These are phyloP conservation scores for Scalopus aquaticus DNA, from an alignment of 2,113 vertebrate species.

Conservation along the genomic window DNA sequence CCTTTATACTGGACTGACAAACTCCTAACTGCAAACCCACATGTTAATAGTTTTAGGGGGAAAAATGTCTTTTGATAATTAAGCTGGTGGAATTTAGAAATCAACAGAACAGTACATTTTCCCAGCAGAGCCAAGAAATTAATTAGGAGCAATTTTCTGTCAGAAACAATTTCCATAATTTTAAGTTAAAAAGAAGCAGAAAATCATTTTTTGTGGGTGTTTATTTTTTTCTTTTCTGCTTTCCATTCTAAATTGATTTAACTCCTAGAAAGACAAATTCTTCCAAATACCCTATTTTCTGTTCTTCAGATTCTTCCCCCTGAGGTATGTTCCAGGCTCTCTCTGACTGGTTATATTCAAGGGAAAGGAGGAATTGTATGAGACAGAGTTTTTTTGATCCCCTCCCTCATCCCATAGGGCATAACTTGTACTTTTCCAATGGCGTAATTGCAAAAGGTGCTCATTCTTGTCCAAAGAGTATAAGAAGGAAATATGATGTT, in stretches of 20 bases:
- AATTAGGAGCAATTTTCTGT: conserved; percentile 90
- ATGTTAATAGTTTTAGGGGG: conserved; percentile 84
- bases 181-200: conserved; percentile 85
- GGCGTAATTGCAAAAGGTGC: conserved; percentile 8
- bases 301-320: conserved; percentile 57
- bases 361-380: neutral
- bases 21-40: conserved; percentile 79
- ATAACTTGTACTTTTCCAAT: conserved; percentile 41
- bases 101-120: conserved; percentile 87
- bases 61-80: conserved; percentile 86
- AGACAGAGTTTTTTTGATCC: conserved; percentile 3
- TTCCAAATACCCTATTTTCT: conserved; percentile 77
- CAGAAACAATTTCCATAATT: conserved; percentile 90
- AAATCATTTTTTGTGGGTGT: conserved; percentile 79
- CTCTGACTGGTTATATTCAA: conserved; percentile 13
- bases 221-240: conserved; percentile 66
- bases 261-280: conserved; percentile 85
- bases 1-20: conserved; percentile 53
- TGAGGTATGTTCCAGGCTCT: conserved; percentile 3
- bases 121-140: conserved; percentile 89
- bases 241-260: conserved; percentile 85
- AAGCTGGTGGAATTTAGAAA: conserved; percentile 87
- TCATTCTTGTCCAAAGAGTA: neutral
- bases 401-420: neutral
- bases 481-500: neutral